Evolutionary conservation across 2,888 invertebrate species (phyloP), one percentile per base, ranked within the genome.

Genomic region (Octodonta nipae): DNA sequence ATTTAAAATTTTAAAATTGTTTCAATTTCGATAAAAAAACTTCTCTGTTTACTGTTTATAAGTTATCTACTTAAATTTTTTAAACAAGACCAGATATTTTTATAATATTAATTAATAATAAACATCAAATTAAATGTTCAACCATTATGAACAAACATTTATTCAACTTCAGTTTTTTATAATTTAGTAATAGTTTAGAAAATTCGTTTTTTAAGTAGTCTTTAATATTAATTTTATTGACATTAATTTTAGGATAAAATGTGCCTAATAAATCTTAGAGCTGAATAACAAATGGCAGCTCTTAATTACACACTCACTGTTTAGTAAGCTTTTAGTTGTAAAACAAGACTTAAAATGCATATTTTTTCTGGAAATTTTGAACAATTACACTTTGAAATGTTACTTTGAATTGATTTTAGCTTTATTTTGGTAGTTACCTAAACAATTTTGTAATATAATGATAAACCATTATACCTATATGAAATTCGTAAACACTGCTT

Each of bases 51-150:
- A 22, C 11, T 4, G 4, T 10, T 22, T n/a, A 22, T 22, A 3
- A 22, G 11, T 10, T 3, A 22, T 10, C 22, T 22, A 22, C 22
- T 22, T 22, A 22, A 22, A 22, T 22, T 22, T 22, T 22, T 22
- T 26, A 26, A 26, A 26, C 12, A 26, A 26, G 13, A 26, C 13
- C 8, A 26, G 12, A 26, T 26, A 26, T 26, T 26, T 26, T 26
- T 26, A 13, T 26, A 26, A 26, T 11, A 10, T 12, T 26, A 26
- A 8, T 26, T 26, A 13, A 17, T n/a, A 22, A 22, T 11, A 11
- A 11, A 22, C 11, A 11, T 22, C 22, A 22, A 10, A 11, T 22
- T 22, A 11, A 11, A 22, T 22, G 22, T 22, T 11, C 11, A n/a
- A 10, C 11, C 22, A 22, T 22, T 10, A 22, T 22, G 11, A 10